Percentiles rank a stretch among this genome's conserved stretches.
Conservation (phyloP, 2,113 vertebrate genomes). For the Hemibagrus wyckioides region DNA sequence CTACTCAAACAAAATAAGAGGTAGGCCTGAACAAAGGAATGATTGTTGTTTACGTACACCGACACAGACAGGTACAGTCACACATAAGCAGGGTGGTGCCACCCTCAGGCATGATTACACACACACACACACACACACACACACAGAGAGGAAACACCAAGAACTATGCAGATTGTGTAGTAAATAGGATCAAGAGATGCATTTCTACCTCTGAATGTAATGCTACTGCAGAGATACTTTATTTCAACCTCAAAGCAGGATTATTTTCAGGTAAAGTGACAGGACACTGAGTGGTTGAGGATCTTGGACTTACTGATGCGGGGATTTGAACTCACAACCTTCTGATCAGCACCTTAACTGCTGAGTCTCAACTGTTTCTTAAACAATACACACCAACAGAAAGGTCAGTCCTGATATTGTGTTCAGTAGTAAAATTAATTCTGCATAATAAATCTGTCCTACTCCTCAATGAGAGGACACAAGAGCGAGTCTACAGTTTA, state of each 20-base stretch:
- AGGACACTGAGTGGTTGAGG: too few species aligned
- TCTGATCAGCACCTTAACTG: not conserved
- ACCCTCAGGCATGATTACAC: conserved; percentile 11
- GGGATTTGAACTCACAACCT: not conserved
- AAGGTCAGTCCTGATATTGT: not conserved
- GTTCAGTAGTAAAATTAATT: not conserved
- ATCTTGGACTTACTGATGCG: not conserved
- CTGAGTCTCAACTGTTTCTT: not conserved
- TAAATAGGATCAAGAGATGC: not conserved
- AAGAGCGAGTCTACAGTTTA: not conserved
- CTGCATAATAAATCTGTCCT: not conserved
- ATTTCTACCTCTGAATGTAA: not conserved
- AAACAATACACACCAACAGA: too few species aligned
- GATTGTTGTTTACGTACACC: conserved; percentile 32
- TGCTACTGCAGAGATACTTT: not conserved
- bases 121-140: conserved; percentile 26
- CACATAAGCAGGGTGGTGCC: conserved; percentile 32
- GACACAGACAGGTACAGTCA: conserved; percentile 30
- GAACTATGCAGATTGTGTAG: not conserved
- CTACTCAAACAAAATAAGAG: conserved; percentile 33
- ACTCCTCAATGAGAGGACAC: not conserved
- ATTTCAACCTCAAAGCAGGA: not conserved
- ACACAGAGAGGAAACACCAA: conserved; percentile 10
- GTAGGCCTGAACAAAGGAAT: conserved; percentile 7
- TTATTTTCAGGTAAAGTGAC: not conserved